Evolutionary conservation across 2,888 invertebrate genomes (phyloP).

Genomic region (Euproctis similis): DNA sequence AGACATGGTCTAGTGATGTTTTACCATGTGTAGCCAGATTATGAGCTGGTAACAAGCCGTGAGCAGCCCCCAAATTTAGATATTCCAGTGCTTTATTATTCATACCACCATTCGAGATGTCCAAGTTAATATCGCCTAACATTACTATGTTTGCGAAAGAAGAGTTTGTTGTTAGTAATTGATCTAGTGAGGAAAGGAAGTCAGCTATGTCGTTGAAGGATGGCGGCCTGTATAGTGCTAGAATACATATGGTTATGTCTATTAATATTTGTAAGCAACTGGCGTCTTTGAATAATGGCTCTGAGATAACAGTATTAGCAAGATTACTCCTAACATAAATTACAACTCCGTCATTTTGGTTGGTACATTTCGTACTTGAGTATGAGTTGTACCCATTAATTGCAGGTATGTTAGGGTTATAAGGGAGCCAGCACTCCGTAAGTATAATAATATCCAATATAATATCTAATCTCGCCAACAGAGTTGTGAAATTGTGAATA

Average conservation of each 20-base stretch:
- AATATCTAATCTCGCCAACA: neutral
- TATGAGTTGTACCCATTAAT: neutral
- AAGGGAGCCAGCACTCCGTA: neutral
- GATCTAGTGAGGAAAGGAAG: neutral
- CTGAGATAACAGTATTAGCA: neutral
- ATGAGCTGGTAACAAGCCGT: neutral
- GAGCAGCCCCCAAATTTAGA: neutral
- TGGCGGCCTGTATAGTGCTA: neutral
- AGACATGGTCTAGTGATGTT: slow-evolving; percentile 1
- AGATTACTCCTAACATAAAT: slow-evolving; percentile 4
- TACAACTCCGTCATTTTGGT: neutral
- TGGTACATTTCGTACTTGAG: neutral
- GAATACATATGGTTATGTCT: neutral
- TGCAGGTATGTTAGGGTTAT: neutral
- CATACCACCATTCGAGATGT: neutral
- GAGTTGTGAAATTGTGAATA: neutral
- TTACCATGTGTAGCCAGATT: slow-evolving; percentile 1
- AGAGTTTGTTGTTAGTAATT: neutral
- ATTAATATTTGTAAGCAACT: neutral
- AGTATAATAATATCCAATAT: neutral
- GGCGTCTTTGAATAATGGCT: neutral
- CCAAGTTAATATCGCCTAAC: neutral
- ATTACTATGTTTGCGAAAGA: neutral
- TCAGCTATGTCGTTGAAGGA: neutral
- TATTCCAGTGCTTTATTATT: neutral